Evolutionary conservation across 2,888 invertebrate genomes (phyloP).

Genomic region (Tribolium freemani): DNA sequence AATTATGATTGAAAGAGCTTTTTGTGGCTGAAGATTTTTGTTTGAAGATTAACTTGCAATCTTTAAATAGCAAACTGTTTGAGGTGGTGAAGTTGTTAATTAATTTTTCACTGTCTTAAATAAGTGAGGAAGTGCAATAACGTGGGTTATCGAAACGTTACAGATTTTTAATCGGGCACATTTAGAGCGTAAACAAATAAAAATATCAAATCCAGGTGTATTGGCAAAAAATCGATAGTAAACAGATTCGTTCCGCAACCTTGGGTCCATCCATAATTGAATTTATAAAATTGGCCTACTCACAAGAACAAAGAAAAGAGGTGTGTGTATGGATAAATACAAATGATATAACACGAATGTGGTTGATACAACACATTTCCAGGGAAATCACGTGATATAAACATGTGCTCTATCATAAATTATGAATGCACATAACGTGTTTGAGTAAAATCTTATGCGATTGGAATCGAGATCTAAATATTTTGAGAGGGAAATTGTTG

Average conservation of each 20-base stretch:
- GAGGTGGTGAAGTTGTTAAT: too few species aligned
- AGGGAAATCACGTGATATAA: constrained; percentile 16
- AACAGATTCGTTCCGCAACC: constrained; percentile 7
- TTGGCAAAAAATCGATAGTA: constrained; percentile 28
- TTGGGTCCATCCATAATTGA: constrained; percentile 4
- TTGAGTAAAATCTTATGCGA: too few species aligned
- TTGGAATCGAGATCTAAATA: neutral
- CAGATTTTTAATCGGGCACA: neutral
- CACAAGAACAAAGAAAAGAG: constrained; percentile 14
- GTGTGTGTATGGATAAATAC: neutral
- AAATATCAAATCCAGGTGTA: constrained; percentile 22
- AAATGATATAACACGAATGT: constrained; percentile 5
- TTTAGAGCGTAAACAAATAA: constrained; percentile 4
- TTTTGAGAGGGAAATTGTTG: neutral
- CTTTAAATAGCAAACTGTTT: too few species aligned
- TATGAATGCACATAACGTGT: too few species aligned
- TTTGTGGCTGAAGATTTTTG: neutral
- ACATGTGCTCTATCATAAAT: constrained; percentile 26
- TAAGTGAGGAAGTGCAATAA: too few species aligned
- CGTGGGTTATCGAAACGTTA: neutral
- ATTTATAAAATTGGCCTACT: neutral
- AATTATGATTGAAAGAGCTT: neutral
- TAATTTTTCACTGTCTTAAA: too few species aligned
- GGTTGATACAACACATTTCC: neutral
- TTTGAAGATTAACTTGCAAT: too few species aligned